These are phyloP conservation scores for Stenurella melanura DNA, from an alignment of 2,888 invertebrate genomes.

Conservation along the genomic window DNA sequence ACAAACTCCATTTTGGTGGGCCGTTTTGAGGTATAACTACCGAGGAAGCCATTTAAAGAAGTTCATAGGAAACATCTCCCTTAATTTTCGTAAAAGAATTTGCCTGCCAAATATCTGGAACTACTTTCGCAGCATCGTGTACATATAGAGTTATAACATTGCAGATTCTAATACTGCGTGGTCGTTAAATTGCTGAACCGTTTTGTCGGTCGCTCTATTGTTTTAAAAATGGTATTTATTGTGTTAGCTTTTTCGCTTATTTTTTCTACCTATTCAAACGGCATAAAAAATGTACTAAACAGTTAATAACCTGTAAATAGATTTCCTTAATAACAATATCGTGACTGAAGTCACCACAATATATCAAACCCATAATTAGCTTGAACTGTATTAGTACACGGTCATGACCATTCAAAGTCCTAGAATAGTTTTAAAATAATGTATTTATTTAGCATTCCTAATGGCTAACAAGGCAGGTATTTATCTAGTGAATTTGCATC, in stretches of 20 bases:
- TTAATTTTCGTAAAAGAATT: no score
- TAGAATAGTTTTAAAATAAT: constrained; percentile 48
- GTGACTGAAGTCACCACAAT: constrained; percentile 55
- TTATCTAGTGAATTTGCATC: constrained; percentile 37
- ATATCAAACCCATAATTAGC: constrained; percentile 58
- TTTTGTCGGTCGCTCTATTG: background rate
- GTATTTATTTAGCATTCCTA: constrained; percentile 43
- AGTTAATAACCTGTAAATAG: constrained; percentile 56
- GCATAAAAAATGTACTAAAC: constrained; percentile 35
- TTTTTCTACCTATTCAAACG: background rate
- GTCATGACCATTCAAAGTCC: constrained; percentile 56
- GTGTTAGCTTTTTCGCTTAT: background rate
- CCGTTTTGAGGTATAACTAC: no score
- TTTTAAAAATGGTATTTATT: background rate
- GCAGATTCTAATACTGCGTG: background rate
- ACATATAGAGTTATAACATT: no score
- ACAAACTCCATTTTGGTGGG: no score
- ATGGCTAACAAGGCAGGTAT: constrained; percentile 35
- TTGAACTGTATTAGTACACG: constrained; percentile 59
- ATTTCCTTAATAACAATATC: constrained; percentile 56
- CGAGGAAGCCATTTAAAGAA: no score
- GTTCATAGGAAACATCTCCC: no score
- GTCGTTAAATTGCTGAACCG: background rate
- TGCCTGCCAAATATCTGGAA: no score
- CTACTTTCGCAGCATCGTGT: no score